Percentiles rank a stretch among this genome's conserved stretches.
phyloP scores from a whole-genome alignment of 2,113 vertebrate species.

The Silurus meridionalis region DNA sequence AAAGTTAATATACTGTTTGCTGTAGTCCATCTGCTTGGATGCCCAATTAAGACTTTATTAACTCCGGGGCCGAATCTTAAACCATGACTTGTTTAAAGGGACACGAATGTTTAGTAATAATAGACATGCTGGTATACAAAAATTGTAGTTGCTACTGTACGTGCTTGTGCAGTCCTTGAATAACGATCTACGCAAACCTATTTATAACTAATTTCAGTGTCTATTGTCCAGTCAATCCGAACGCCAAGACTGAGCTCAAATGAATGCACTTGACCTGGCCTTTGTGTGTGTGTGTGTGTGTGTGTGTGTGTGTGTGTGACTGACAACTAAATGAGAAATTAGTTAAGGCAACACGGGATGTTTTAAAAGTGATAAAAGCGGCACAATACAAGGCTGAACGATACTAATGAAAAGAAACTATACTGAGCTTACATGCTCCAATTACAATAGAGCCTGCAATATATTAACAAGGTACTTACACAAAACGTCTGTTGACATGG shows the following conservation, averaged over 20 bases:
- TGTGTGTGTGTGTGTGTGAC: constrained; percentile 4
- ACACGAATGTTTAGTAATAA: neutral
- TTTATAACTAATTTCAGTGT: neutral
- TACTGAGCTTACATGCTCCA: neutral
- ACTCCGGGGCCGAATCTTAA: constrained; percentile 1
- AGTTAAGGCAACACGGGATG: neutral
- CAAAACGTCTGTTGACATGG: neutral
- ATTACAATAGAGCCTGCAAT: neutral
- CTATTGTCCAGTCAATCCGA: neutral
- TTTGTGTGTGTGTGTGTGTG: neutral
- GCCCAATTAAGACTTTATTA: constrained; percentile 16
- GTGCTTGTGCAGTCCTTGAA: neutral
- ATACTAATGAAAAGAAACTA: neutral
- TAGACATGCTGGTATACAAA: neutral
- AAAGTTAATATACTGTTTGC: constrained; percentile 19
- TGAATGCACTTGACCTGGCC: neutral
- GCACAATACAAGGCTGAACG: neutral
- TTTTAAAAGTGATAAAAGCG: neutral
- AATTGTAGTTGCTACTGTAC: neutral
- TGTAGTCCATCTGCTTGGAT: neutral
- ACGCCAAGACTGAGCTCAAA: neutral
- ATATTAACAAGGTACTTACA: neutral
- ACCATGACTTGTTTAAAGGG: neutral
- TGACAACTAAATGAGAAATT: constrained; percentile 14
- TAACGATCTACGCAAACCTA: neutral